phyloP scores from a whole-genome alignment of 2,113 vertebrate species.

The Gavialis gangeticus region DNA sequence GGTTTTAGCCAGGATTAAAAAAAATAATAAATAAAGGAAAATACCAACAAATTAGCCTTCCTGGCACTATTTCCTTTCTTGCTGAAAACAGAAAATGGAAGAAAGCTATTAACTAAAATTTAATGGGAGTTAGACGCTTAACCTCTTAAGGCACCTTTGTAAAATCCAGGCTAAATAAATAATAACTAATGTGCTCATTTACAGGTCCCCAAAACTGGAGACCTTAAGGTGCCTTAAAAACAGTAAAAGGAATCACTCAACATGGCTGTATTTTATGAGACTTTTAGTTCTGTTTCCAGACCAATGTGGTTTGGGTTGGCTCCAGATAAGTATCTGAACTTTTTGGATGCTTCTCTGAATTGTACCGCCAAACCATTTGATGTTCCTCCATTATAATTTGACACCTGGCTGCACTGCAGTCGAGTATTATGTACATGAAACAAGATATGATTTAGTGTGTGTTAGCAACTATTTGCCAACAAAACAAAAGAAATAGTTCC shows the following conservation, averaged over 20 bases:
- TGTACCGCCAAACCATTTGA: background rate
- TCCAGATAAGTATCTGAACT: slow-evolving; percentile 37
- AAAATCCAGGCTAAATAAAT: background rate
- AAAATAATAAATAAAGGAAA: background rate
- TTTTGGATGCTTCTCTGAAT: background rate
- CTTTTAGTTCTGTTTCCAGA: slow-evolving; percentile 26
- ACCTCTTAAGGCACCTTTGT: background rate
- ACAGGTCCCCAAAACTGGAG: background rate
- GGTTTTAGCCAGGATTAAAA: background rate
- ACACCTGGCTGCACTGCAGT: slow-evolving; percentile 1
- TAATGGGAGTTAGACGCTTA: background rate
- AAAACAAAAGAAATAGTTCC: slow-evolving; percentile 18
- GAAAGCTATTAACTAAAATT: background rate
- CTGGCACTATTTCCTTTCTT: background rate
- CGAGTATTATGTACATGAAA: slow-evolving; percentile 24
- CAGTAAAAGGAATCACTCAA: background rate
- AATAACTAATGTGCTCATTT: background rate
- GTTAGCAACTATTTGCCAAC: slow-evolving; percentile 11
- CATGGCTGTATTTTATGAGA: background rate
- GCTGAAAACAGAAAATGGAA: background rate
- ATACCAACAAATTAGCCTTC: background rate
- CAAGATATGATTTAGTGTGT: slow-evolving; percentile 6
- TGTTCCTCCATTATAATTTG: slow-evolving; percentile 9
- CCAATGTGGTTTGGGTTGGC: background rate
- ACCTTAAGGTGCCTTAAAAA: background rate